A percentile compares a stretch with the other conserved stretches of the same genome.
These are phyloP conservation scores for Boloria selene DNA, from an alignment of 2,888 invertebrate species.

Conservation along the genomic window DNA sequence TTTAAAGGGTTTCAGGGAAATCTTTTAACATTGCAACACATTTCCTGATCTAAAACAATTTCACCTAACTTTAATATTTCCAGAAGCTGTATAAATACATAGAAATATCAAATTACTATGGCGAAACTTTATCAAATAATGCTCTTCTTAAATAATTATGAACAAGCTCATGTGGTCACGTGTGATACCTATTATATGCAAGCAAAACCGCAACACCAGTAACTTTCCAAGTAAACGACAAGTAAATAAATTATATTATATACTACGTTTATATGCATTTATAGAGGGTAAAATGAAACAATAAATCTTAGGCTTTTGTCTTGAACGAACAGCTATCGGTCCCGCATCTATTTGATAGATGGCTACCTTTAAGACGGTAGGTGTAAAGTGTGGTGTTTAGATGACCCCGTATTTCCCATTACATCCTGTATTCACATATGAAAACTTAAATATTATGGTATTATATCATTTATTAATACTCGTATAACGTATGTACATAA, in stretches of 20 bases:
- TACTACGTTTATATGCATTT: conserved; percentile 20
- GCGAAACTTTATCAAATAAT: too few species aligned
- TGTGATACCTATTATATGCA: too few species aligned
- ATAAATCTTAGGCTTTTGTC: conserved; percentile 39
- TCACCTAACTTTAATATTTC: too few species aligned
- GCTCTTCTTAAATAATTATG: too few species aligned
- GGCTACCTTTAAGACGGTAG: conserved; percentile 27
- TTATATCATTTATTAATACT: neutral
- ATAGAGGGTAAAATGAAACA: conserved; percentile 33
- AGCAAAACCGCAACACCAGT: neutral
- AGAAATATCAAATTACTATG: too few species aligned
- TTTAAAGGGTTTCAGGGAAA: too few species aligned
- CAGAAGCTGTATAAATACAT: too few species aligned
- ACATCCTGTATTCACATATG: conserved; percentile 4
- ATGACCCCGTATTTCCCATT: conserved; percentile 22
- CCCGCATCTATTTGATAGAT: conserved; percentile 36
- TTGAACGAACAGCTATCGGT: conserved; percentile 33
- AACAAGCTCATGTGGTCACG: neutral
- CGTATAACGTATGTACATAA: neutral
- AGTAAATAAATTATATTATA: conserved; percentile 22
- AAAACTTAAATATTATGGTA: neutral
- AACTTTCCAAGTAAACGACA: neutral
- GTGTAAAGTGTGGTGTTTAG: conserved; percentile 29
- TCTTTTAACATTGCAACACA: too few species aligned
- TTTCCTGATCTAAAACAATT: too few species aligned